Evolutionary conservation across 2,797 vertebrate genomes (phyloP).

Genomic region (Varecia variegata): DNA sequence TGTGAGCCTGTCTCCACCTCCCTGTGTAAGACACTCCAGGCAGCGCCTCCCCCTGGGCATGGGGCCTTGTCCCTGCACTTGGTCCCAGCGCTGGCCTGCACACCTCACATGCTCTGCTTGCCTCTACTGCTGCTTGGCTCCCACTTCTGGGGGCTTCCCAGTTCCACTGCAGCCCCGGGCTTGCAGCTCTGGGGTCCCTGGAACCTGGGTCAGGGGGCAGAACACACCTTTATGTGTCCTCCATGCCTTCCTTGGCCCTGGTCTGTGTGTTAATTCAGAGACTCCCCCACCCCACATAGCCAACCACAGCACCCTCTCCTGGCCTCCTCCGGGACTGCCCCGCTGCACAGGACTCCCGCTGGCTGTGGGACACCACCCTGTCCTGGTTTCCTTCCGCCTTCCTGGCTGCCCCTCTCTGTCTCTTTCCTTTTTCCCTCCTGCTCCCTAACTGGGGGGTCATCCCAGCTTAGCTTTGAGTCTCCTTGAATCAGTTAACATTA

Average conservation of each 20-base stretch:
- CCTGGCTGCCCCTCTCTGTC: not conserved
- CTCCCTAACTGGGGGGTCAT: not conserved
- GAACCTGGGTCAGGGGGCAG: not conserved
- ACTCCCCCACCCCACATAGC: not conserved
- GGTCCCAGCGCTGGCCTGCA: not conserved
- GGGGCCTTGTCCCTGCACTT: not conserved
- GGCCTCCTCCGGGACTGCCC: rapidly evolving
- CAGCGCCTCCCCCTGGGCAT: not conserved
- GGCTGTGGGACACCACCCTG: no score
- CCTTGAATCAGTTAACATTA: not conserved
- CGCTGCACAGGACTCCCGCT: no score
- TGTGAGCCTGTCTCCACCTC: not conserved
- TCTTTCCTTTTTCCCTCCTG: not conserved
- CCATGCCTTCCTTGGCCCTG: not conserved
- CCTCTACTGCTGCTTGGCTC: not conserved
- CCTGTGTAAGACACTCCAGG: not conserved
- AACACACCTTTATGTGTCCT: no score
- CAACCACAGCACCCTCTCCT: rapidly evolving
- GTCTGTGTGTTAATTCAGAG: not conserved
- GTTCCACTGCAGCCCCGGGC: not conserved
- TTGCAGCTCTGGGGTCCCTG: no score
- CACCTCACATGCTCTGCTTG: rapidly evolving
- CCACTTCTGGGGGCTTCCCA: not conserved
- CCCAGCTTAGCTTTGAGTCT: not conserved
- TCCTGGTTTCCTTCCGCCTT: not conserved